Base-by-base conservation (phyloP, 1,140 invertebrate species). In the Hormaphis cornu region DNA sequence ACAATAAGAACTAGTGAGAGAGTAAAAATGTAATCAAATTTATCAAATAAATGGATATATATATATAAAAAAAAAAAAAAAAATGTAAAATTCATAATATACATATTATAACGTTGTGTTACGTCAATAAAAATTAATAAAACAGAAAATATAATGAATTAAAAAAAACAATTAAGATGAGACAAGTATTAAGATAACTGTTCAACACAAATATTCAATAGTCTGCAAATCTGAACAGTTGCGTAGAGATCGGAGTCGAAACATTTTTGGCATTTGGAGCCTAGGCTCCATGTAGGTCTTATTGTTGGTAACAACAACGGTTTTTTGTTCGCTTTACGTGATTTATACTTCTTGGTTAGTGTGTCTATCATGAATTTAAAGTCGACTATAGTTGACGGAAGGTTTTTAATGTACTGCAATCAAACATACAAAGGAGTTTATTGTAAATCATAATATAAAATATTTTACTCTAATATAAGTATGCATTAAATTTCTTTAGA, bases 201-300 rank as follows among this genome's bases (percentile, higher is more conserved):
- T 35, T 14, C 14, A 33, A 54, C 24, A 22, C 22, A 37, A 16
- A 66, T 48, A 18, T 50, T 33, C 18, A 66, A 50, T 1, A 66
- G 18, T 50, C 50, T 66, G 20, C 61, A 66, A 50, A 66, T 20
- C 14, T 66, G 44, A 35, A 14, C 7, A 22, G 61, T 66, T 2
- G 61, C 61, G 18, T 50, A 66, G 6, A 37, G 8, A 20, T 66
- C 61, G n/a, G 61, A 66, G 10, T 50, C 61, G n/a, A 66, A 66
- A 66, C 61, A 66, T 4, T 50, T 66, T 66, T 66, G 61, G 35
- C 44, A 66, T 35, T 48, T 66, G 12, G 61, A 66, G 18, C 61
- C 61, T 10, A 66, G 48, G 50, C 28, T 66, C 61, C 61, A 66
- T 3, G 61, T 50, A 9, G 61, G 61, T 20, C 26, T 37, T 1